phyloP scores from a whole-genome alignment of 2,888 invertebrate species.

The Clitarchus hookeri region DNA sequence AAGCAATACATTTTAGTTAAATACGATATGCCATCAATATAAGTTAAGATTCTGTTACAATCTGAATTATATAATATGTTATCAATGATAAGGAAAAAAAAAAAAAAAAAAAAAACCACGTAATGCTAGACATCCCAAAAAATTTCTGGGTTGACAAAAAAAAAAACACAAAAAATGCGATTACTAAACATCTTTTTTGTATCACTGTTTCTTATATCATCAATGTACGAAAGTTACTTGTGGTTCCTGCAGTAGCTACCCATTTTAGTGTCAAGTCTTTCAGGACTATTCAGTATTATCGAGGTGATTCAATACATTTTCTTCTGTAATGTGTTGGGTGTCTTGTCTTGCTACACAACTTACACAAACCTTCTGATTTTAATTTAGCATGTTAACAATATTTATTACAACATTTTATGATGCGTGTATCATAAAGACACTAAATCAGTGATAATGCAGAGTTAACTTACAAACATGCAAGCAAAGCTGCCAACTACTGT shows the following conservation, averaged over 20 bases:
- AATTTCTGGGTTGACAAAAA: background rate
- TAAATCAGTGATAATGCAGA: background rate
- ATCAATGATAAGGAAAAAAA: background rate
- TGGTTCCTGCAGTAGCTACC: constrained; percentile 5
- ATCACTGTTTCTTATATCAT: background rate
- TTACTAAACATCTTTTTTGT: background rate
- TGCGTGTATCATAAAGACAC: background rate
- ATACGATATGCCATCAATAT: background rate
- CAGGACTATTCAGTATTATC: background rate
- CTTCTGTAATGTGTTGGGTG: background rate
- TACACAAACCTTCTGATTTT: background rate
- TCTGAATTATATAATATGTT: too few relatives aligned
- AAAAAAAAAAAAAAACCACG: background rate
- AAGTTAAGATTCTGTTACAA: background rate
- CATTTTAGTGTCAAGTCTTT: background rate
- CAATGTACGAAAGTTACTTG: background rate
- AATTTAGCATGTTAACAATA: background rate
- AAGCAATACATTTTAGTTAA: background rate
- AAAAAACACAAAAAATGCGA: background rate
- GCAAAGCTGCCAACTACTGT: background rate
- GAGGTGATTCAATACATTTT: background rate
- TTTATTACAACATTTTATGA: background rate
- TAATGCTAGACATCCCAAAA: background rate
- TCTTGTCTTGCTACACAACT: background rate
- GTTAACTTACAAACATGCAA: background rate